Conservation (phyloP, 2,113 vertebrate species). For the Cyrtonyx montezumae region DNA sequence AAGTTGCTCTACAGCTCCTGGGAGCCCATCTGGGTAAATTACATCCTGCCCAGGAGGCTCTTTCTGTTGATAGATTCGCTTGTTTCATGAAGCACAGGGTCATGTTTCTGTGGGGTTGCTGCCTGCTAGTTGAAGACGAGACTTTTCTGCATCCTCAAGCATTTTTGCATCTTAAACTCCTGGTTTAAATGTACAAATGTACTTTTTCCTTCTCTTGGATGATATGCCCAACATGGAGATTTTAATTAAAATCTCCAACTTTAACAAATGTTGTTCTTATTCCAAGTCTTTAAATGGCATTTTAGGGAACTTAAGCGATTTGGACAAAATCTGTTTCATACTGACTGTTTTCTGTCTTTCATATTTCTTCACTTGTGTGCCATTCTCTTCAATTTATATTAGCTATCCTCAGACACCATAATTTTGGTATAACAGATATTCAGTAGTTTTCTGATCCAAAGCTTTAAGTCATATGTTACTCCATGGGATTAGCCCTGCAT, state of each 20-base stretch:
- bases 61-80: background rate
- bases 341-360: background rate
- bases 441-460: slow-evolving; percentile 50
- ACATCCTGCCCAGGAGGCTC: fast-evolving
- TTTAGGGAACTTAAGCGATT: background rate
- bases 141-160: background rate
- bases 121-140: background rate
- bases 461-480: slow-evolving; percentile 55
- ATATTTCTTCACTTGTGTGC: background rate
- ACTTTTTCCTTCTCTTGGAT: background rate
- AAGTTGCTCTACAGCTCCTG: fast-evolving
- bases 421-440: slow-evolving; percentile 49
- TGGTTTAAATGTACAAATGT: background rate
- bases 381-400: slow-evolving; percentile 36
- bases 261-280: background rate
- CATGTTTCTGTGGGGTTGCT: background rate
- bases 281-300: slow-evolving; percentile 5
- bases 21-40: background rate
- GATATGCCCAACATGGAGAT: background rate
- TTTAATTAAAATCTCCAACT: slow-evolving; percentile 1
- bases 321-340: background rate
- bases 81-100: background rate
- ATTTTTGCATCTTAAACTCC: background rate
- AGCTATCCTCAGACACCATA: slow-evolving; percentile 27
- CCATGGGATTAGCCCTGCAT: slow-evolving; percentile 39